Percentiles rank a stretch among this genome's conserved stretches.
Conservation (phyloP, 2,113 vertebrate species). For the Taxidea taxus region DNA sequence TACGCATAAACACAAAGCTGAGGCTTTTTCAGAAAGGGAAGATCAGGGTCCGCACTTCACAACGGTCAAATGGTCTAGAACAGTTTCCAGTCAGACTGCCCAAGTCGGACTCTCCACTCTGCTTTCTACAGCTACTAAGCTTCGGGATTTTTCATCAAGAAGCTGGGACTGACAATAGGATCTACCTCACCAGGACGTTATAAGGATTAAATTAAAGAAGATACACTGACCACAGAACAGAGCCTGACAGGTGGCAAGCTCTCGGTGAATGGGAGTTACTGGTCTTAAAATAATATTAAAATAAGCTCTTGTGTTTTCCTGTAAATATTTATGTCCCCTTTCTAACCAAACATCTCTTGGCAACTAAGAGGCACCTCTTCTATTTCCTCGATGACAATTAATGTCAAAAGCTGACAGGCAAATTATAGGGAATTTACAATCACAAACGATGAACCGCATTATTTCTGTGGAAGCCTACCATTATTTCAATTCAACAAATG, state of each 20-base stretch:
- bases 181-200: neutral
- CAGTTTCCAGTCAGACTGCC: neutral
- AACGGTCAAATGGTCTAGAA: neutral
- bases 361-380: neutral
- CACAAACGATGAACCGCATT: neutral
- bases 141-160: neutral
- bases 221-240: too few relatives aligned
- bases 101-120: neutral
- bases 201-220: neutral
- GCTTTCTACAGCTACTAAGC: neutral
- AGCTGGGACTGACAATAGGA: neutral
- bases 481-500: neutral
- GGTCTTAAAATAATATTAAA: neutral
- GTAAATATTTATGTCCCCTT: neutral
- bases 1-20: neutral
- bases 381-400: neutral
- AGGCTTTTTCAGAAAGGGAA: neutral
- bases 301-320: neutral
- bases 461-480: neutral
- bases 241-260: neutral
- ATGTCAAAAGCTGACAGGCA: slow-evolving; percentile 13
- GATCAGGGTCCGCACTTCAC: neutral
- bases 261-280: neutral
- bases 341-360: neutral
- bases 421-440: slow-evolving; percentile 3